Evolutionary conservation across 1,140 invertebrate genomes (phyloP), one percentile per base, ranked within the genome.

Genomic region (Zaprionus nigranus): DNA sequence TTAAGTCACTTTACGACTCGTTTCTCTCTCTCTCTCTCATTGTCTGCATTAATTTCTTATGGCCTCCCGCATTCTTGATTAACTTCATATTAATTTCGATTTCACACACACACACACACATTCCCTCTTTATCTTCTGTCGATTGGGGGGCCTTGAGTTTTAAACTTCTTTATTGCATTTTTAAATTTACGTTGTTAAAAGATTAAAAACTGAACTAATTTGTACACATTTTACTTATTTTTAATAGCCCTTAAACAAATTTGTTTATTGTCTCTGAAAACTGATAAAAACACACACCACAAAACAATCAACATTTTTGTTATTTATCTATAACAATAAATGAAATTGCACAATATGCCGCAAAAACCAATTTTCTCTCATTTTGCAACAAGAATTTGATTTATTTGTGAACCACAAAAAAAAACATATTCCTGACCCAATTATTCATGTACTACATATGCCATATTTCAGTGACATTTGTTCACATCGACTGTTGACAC

Each of bases 41-140:
- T 51, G 7, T 13, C n/a, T 51, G 22, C 22, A 24, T 11, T 13
- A 5, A 26, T 22, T 15, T 53, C 12, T 26, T 34, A 11, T 30
- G 40, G n/a, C n/a, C 12, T 64, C 53, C 53, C 24, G 56, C 40
- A 51, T 51, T 38, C 20, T 38, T 69, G 58, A 38, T 69, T 11
- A 60, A 68, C 51, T 17, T 17, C 30, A 68, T 26, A 61, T 60
- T 60, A 36, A 49, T 40, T 69, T 62, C 17, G n/a, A 58, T 62
- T 62, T 69, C 58, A 53, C 34, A 61, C 66, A 43, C n/a, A n/a
- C n/a, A n/a, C 38, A n/a, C 40, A 46, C 40, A 46, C 36, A 5
- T 46, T n/a, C n/a, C 2, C 20, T 51, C 60, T 62, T 20, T 34
- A 46, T 51, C 43, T 20, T 17, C 59, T 30, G 6, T 46, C 5